phyloP scores from a whole-genome alignment of 2,113 vertebrate genomes.

The Sclerurus mexicanus region DNA sequence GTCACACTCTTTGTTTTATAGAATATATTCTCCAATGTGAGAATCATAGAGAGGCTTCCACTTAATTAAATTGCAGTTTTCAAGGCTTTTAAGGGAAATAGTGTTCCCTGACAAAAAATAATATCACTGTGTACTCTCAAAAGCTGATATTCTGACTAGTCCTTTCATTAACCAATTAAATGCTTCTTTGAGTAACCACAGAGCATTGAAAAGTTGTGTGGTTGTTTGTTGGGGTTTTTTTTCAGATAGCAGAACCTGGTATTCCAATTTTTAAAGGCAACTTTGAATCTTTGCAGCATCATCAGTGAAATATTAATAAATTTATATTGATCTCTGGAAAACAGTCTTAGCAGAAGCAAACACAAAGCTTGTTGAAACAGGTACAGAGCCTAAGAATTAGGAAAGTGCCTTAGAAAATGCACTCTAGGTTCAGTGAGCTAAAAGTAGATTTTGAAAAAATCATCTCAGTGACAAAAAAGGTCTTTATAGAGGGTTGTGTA shows the following conservation, averaged over 20 bases:
- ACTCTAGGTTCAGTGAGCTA: conserved; percentile 43
- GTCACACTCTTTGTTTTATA: not conserved
- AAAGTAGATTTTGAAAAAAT: conserved; percentile 19
- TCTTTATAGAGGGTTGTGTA: conserved; percentile 12
- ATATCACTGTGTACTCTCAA: not conserved
- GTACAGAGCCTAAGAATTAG: not conserved
- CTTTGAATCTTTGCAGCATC: not conserved
- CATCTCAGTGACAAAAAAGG: not conserved
- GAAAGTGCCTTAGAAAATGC: conserved; percentile 18
- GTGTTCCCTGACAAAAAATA: conserved; percentile 15
- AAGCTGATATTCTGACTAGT: conserved; percentile 1
- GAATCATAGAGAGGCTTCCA: not conserved
- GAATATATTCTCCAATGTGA: not conserved
- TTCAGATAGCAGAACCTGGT: not conserved
- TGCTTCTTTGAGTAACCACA: not conserved
- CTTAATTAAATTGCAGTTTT: conserved; percentile 14
- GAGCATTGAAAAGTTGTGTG: not conserved
- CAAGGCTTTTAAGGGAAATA: not conserved
- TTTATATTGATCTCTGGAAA: conserved; percentile 7
- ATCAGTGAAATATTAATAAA: not conserved
- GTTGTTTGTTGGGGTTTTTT: not conserved
- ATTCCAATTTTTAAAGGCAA: not conserved
- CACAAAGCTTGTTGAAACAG: conserved; percentile 19
- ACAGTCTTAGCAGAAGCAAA: not conserved
- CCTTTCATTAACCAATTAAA: conserved; percentile 18